Base-by-base conservation (phyloP, 2,113 vertebrate genomes). In the Archocentrus centrarchus region DNA sequence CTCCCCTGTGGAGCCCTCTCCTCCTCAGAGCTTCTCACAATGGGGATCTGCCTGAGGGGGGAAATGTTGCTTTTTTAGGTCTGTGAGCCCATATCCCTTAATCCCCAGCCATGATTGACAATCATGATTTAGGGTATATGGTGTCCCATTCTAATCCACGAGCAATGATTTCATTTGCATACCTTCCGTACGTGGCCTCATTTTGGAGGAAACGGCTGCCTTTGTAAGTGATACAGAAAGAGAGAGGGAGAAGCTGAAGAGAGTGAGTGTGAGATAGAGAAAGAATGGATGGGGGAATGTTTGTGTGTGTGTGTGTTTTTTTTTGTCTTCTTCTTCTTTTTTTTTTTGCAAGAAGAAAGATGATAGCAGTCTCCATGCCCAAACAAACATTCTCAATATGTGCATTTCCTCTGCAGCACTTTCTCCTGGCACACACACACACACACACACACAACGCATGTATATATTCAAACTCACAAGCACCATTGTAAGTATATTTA, bases 161-260 rank as follows among this genome's bases (percentile, higher is more conserved):
- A 98, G 98, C 97, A 97, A 97, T 98, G 97, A 98, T 98, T 98
- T 99, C 97, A 98, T 98, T 99, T 99, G 98, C 96, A 97, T 99
- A 97, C 98, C 97, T 98, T 97, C 96, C 96, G 94, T 97, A 96
- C 96, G 93, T 97, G 97, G 97, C 97, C 97, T 97, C 97, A 96
- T 96, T 97, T 96, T 96, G 93, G 91, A 95, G 94, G 94, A 95
- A 96, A 96, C 94, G 90, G 89, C 93, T 93, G 94, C 94, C 94
- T 96, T 96, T 96, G 96, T 96, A 96, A 96, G 94, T 94, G 95
- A 96, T 95, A 96, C 95, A 95, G 95, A 95, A 90, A 94, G 94
- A 93, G 92, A 91, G 93, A 85, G 85, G 84, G 66, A 93, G 88
- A 93, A 91, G 85, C 84, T 85, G 47, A 73, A 14, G 68, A 53